A percentile compares a stretch with the other conserved stretches of the same genome.
Conservation (phyloP, 2,888 invertebrate genomes). For the Danaus chrysippus region DNA sequence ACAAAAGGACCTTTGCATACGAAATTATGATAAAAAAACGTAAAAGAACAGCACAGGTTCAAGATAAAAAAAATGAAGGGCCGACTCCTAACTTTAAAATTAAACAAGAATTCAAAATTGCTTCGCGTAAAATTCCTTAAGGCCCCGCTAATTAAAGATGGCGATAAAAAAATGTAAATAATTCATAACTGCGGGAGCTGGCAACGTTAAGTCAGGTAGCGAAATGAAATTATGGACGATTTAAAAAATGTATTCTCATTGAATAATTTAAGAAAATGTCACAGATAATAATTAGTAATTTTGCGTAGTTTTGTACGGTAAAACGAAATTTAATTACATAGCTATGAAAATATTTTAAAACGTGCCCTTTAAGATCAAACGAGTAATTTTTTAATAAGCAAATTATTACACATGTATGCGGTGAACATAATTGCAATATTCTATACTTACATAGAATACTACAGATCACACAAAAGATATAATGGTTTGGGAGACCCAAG, state of each 20-base stretch:
- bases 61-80: not conserved
- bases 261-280: no score
- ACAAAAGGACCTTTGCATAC: not conserved
- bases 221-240: not conserved
- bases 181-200: constrained; percentile 3
- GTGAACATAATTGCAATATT: no score
- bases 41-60: not conserved
- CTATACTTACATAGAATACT: no score
- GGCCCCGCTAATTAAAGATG: not conserved
- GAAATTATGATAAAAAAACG: not conserved
- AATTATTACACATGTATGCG: no score
- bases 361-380: no score
- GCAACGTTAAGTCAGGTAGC: constrained; percentile 8
- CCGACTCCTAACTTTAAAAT: not conserved
- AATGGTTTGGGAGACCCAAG: constrained; percentile 36
- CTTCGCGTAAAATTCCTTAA: not conserved
- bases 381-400: no score
- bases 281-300: no score
- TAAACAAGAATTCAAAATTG: not conserved
- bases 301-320: no score
- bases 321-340: no score
- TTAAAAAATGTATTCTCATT: no score
- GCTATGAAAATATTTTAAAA: no score
- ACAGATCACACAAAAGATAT: no score
- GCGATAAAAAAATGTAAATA: not conserved